These are phyloP conservation scores for Aleadryas rufinucha DNA, from an alignment of 2,113 vertebrate genomes.

Conservation along the genomic window DNA sequence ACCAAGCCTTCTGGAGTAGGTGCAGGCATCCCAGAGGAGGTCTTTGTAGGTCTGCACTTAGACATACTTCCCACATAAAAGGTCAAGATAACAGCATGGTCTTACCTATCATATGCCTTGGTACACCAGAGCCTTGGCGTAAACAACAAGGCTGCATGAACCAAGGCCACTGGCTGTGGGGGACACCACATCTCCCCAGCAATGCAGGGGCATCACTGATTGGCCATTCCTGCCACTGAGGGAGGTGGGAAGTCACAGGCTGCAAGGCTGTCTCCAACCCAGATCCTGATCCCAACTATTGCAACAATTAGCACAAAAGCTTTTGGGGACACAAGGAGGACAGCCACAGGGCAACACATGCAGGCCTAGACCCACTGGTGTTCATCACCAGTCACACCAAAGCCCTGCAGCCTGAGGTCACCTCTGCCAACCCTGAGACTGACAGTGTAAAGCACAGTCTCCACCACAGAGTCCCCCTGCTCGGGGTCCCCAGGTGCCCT, in stretches of 20 bases:
- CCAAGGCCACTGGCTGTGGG: background rate
- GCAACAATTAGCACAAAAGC: background rate
- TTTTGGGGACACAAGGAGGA: background rate
- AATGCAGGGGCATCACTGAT: background rate
- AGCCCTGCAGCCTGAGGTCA: background rate
- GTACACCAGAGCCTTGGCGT: background rate
- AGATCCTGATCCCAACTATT: background rate
- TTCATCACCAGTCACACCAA: background rate
- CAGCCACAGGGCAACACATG: background rate
- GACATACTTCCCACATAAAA: background rate
- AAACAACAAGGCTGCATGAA: background rate
- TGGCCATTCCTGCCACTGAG: background rate
- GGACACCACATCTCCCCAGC: background rate
- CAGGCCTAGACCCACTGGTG: background rate
- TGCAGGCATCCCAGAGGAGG: background rate
- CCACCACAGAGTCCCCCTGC: rapidly evolving
- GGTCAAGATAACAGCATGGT: background rate
- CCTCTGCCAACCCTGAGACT: background rate
- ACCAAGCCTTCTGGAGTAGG: background rate
- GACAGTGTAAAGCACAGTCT: background rate
- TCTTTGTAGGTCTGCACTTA: background rate
- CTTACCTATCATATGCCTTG: background rate
- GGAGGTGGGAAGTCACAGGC: background rate
- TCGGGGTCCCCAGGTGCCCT: background rate
- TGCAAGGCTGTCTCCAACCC: background rate